These are phyloP conservation scores for Dallia pectoralis DNA, from an alignment of 2,797 vertebrate species.

Conservation along the genomic window DNA sequence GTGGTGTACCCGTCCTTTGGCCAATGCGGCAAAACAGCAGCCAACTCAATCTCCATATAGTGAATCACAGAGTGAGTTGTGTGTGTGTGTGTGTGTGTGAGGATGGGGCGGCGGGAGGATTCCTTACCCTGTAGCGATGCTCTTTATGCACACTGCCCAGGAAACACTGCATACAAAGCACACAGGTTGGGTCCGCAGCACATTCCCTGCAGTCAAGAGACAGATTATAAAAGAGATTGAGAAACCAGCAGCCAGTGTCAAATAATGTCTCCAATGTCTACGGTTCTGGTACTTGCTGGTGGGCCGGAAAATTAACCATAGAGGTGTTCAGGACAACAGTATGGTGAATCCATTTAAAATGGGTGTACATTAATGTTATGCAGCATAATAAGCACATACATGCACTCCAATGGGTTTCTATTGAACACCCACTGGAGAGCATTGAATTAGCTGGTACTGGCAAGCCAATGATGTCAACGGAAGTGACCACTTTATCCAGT, in stretches of 20 bases:
- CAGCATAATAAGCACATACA: background rate
- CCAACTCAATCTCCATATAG: background rate
- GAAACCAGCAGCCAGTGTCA: background rate
- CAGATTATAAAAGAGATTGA: background rate
- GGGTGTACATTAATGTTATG: background rate
- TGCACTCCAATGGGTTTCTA: background rate
- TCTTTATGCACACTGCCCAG: slow-evolving; percentile 92
- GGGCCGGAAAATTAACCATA: background rate
- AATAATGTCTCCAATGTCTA: background rate
- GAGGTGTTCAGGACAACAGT: background rate
- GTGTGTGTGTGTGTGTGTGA: too few relatives aligned
- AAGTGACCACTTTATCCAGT: slow-evolving; percentile 9
- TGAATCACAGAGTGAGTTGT: slow-evolving; percentile 1
- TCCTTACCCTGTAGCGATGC: slow-evolving; percentile 92
- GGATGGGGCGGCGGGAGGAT: too few relatives aligned
- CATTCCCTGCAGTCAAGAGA: slow-evolving; percentile 81
- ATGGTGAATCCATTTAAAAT: background rate
- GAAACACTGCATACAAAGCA: slow-evolving; percentile 98
- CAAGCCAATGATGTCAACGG: background rate
- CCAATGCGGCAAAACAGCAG: slow-evolving; percentile 4
- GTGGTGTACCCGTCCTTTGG: background rate
- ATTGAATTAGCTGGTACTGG: background rate
- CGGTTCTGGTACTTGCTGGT: background rate
- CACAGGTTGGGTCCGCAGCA: slow-evolving; percentile 95
- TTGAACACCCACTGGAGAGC: background rate